A percentile compares a stretch with the other conserved stretches of the same genome.
phyloP scores from a whole-genome alignment of 2,113 vertebrate genomes.

The Chaetura pelagica region DNA sequence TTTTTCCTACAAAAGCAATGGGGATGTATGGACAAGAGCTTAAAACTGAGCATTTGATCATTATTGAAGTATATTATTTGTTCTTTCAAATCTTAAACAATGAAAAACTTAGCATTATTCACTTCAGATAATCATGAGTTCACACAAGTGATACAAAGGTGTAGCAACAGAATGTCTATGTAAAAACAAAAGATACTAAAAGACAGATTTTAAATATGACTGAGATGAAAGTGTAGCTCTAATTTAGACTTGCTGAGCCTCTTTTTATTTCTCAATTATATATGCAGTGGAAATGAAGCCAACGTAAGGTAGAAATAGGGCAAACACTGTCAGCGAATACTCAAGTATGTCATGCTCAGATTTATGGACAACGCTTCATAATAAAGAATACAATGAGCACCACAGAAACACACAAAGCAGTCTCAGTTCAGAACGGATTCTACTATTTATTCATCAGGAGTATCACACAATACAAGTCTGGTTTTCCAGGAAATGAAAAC shows the following conservation, averaged over 20 bases:
- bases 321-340: neutral
- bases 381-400: neutral
- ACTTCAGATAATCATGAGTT: constrained; percentile 10
- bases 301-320: neutral
- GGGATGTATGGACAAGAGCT: neutral
- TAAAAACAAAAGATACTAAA: neutral
- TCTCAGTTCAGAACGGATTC: neutral
- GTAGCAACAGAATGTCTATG: neutral
- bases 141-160: neutral
- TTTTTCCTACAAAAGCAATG: neutral
- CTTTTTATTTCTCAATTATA: neutral
- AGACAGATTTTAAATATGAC: neutral
- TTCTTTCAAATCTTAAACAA: neutral
- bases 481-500: constrained; percentile 17
- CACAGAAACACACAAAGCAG: constrained; percentile 22
- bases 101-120: neutral
- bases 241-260: neutral
- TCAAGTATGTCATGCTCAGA: neutral
- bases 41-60: neutral
- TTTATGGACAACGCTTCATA: constrained; percentile 7
- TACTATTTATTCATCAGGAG: constrained; percentile 15
- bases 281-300: neutral
- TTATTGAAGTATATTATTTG: neutral
- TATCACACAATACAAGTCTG: neutral
- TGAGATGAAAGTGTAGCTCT: neutral